Conservation (phyloP, 1,140 invertebrate genomes). For the Ganaspis sp. region DNA sequence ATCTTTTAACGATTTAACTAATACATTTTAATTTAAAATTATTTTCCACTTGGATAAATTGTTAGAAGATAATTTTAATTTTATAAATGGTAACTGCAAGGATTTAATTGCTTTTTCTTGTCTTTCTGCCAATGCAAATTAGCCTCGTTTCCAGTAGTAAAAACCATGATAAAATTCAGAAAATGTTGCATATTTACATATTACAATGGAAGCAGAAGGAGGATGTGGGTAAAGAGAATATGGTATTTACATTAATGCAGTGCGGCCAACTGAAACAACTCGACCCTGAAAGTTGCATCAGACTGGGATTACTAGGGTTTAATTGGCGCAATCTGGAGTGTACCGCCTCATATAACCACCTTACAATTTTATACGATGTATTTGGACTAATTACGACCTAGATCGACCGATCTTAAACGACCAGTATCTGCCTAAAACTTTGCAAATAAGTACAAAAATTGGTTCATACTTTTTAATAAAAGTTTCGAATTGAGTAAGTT, state of each 20-base stretch:
- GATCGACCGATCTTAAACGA: neutral
- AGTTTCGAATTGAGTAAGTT: neutral
- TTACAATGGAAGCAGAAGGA: neutral
- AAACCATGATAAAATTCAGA: neutral
- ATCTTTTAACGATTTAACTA: too few relatives aligned
- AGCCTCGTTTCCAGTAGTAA: neutral
- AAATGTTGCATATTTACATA: neutral
- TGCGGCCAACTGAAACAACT: neutral
- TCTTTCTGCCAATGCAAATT: neutral
- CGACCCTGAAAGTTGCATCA: neutral
- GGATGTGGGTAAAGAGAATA: neutral
- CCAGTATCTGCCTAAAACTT: neutral
- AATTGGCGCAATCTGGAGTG: neutral
- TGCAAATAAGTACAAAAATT: neutral
- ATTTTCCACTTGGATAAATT: too few relatives aligned
- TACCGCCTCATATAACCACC: neutral
- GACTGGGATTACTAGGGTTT: neutral
- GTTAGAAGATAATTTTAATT: neutral
- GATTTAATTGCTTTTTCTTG: neutral
- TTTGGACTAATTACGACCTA: neutral
- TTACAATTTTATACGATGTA: neutral
- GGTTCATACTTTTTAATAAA: neutral
- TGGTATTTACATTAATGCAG: constrained; percentile 13
- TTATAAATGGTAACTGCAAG: neutral
- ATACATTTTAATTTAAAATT: too few relatives aligned